These are phyloP conservation scores for Capreolus pygargus DNA, from an alignment of 2,113 vertebrate species.

Conservation along the genomic window DNA sequence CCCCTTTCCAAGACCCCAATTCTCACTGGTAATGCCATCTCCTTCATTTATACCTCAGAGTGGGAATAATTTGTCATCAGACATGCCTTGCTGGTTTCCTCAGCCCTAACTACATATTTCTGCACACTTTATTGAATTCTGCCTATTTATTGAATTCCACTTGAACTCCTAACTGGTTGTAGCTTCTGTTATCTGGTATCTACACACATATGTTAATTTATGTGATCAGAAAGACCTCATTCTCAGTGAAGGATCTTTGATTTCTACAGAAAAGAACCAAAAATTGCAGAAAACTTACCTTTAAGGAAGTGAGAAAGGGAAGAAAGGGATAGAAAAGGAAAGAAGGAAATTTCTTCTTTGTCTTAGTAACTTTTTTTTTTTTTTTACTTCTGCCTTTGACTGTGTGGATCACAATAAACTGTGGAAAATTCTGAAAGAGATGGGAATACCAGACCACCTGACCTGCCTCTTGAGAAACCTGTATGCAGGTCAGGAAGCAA, in stretches of 20 bases:
- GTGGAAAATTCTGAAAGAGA: no score
- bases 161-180: background rate
- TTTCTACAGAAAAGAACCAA: background rate
- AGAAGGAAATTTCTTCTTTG: background rate
- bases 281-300: background rate
- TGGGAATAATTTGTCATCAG: background rate
- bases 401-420: no score
- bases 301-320: background rate
- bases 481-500: no score
- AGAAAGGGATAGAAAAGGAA: background rate
- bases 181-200: background rate
- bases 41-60: background rate
- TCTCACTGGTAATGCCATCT: background rate
- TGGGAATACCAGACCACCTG: no score
- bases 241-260: background rate
- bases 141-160: background rate
- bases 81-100: background rate
- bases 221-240: background rate
- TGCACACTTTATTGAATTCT: background rate
- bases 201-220: background rate
- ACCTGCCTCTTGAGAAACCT: no score
- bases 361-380: background rate
- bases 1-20: background rate
- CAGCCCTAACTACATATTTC: background rate
- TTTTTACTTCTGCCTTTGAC: background rate